A percentile compares a stretch with the other conserved stretches of the same genome.
These are phyloP conservation scores for Acleris literana DNA, from an alignment of 2,888 invertebrate species.

Conservation along the genomic window DNA sequence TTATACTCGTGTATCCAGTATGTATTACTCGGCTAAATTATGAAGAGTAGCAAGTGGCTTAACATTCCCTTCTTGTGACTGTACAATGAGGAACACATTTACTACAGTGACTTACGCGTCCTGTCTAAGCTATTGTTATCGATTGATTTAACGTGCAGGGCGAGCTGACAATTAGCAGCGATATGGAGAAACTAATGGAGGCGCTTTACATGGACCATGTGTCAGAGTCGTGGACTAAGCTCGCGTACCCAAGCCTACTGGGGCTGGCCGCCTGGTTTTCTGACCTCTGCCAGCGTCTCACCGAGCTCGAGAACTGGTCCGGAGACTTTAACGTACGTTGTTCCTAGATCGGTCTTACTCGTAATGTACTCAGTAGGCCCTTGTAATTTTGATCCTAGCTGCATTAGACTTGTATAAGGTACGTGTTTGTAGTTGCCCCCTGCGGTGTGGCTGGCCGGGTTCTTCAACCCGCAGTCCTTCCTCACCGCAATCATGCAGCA, in stretches of 20 bases:
- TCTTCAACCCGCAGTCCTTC: constrained; percentile 98
- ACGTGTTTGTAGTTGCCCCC: constrained; percentile 86
- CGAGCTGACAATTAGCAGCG: constrained; percentile 95
- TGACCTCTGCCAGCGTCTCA: constrained; percentile 90
- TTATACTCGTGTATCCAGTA: no score
- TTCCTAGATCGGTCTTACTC: background rate
- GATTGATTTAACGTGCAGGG: constrained; percentile 81
- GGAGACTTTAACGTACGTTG: constrained; percentile 88
- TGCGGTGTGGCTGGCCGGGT: constrained; percentile 96
- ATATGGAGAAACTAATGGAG: constrained; percentile 95
- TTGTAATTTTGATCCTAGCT: background rate
- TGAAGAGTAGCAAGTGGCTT: no score
- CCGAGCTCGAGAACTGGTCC: constrained; percentile 94
- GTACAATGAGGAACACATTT: no score
- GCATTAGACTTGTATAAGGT: background rate
- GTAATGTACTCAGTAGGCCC: background rate
- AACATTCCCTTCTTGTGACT: no score
- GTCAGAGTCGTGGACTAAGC: constrained; percentile 92
- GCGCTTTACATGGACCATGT: constrained; percentile 94
- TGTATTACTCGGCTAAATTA: no score
- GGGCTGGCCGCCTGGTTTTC: constrained; percentile 94
- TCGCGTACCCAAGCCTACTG: constrained; percentile 94
- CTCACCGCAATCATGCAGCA: constrained; percentile 99
- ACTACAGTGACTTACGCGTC: no score
- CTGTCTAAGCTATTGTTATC: no score